Evolutionary conservation across 2,113 vertebrate genomes (phyloP).

Genomic region (Lophochroa leadbeateri): DNA sequence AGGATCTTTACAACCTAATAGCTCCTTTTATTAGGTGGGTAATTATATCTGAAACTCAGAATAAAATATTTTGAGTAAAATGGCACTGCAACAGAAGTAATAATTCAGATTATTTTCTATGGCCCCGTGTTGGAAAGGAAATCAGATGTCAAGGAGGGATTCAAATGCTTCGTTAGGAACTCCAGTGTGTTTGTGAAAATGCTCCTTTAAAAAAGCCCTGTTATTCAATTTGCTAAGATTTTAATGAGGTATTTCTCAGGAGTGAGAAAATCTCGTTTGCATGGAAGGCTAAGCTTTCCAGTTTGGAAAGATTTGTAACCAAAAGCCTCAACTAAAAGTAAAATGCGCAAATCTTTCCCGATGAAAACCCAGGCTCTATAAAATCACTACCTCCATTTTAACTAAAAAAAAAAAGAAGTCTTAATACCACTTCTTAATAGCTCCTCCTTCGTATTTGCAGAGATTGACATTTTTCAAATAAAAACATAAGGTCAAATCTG

Average conservation of each 20-base stretch:
- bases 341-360: fast-evolving
- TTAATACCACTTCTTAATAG: not conserved
- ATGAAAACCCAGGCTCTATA: not conserved
- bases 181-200: slow-evolving; percentile 32
- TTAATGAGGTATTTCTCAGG: slow-evolving; percentile 24
- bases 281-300: not conserved
- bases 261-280: not conserved
- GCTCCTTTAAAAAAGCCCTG: slow-evolving; percentile 29
- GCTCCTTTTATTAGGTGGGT: slow-evolving; percentile 78
- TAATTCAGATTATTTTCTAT: slow-evolving; percentile 72
- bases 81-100: slow-evolving; percentile 71
- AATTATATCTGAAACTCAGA: slow-evolving; percentile 74
- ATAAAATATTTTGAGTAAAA: slow-evolving; percentile 77
- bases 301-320: not conserved
- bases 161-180: slow-evolving; percentile 65
- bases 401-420: not conserved
- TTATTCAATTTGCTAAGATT: slow-evolving; percentile 44
- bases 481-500: too few relatives aligned
- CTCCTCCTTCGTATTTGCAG: not conserved
- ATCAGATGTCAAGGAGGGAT: slow-evolving; percentile 64
- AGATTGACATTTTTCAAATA: not conserved
- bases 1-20: slow-evolving; percentile 78
- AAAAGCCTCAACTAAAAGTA: not conserved
- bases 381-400: not conserved
- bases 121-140: slow-evolving; percentile 39